phyloP scores from a whole-genome alignment of 2,888 invertebrate species.

The Ceraclea dissimilis region DNA sequence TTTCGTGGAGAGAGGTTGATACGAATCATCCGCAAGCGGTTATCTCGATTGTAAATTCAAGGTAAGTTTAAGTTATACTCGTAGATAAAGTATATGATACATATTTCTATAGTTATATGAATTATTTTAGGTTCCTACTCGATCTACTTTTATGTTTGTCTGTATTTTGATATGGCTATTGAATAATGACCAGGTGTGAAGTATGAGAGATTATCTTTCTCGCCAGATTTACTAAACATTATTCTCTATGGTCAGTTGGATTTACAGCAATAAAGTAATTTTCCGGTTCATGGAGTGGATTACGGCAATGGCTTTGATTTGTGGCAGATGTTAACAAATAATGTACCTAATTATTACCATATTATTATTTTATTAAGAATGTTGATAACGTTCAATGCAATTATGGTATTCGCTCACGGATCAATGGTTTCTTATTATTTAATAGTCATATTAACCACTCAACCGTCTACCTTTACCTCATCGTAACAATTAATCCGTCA shows the following conservation, averaged over 20 bases:
- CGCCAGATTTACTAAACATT: conserved; percentile 1
- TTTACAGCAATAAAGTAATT: conserved; percentile 17
- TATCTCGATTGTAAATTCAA: too few species aligned
- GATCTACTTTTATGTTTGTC: neutral
- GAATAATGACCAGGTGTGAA: neutral
- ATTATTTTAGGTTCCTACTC: too few species aligned
- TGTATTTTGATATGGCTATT: neutral
- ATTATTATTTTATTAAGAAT: neutral
- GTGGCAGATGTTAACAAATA: conserved; percentile 20
- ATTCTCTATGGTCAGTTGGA: conserved; percentile 11
- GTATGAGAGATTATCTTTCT: conserved; percentile 10
- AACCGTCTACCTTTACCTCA: too few species aligned
- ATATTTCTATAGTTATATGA: too few species aligned
- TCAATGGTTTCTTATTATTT: conserved; percentile 3
- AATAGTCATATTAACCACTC: too few species aligned
- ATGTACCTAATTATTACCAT: conserved; percentile 1
- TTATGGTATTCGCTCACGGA: conserved; percentile 1
- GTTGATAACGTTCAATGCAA: neutral
- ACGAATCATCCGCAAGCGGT: too few species aligned
- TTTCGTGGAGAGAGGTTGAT: too few species aligned
- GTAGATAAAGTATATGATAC: too few species aligned
- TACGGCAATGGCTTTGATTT: conserved; percentile 11
- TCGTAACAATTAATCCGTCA: too few species aligned
- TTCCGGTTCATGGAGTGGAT: conserved; percentile 20
- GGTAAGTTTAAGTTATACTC: too few species aligned